Conservation (phyloP, 1,140 invertebrate genomes). For the Panagrolaimus sp. region DNA sequence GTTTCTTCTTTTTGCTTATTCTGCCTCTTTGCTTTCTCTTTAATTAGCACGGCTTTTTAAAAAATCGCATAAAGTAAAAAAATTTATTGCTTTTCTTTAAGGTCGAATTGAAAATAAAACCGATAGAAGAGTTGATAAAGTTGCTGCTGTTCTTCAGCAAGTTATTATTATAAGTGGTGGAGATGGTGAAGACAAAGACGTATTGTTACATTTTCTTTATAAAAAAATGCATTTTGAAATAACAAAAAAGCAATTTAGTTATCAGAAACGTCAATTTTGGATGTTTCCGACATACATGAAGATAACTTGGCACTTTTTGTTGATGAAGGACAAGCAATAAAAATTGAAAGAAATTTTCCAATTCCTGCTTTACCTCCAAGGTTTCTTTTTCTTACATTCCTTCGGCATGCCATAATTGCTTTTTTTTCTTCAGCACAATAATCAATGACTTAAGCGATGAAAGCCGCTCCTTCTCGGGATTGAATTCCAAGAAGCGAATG, state of each 20-base stretch:
- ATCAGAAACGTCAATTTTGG: slow-evolving; percentile 22
- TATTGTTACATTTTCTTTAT: background rate
- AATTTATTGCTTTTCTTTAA: background rate
- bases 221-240: background rate
- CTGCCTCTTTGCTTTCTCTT: background rate
- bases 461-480: background rate
- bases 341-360: slow-evolving; percentile 40
- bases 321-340: slow-evolving; percentile 32
- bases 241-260: slow-evolving; percentile 11
- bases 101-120: slow-evolving; percentile 33
- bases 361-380: slow-evolving; percentile 34
- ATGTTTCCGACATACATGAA: slow-evolving; percentile 37
- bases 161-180: slow-evolving; percentile 22
- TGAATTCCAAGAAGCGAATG: too few relatives aligned
- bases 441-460: background rate
- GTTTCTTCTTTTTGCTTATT: background rate
- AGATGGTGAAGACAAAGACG: background rate
- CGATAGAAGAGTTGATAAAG: slow-evolving; percentile 34
- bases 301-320: slow-evolving; percentile 39
- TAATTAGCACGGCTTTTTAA: too few relatives aligned
- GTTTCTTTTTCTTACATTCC: slow-evolving; percentile 9
- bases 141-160: slow-evolving; percentile 26
- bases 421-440: slow-evolving; percentile 1
- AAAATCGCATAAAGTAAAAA: too few relatives aligned
- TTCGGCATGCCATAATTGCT: background rate